Evolutionary conservation across 2,797 vertebrate genomes (phyloP), one percentile per base, ranked within the genome.

Genomic region (Sebastes glaucus): DNA sequence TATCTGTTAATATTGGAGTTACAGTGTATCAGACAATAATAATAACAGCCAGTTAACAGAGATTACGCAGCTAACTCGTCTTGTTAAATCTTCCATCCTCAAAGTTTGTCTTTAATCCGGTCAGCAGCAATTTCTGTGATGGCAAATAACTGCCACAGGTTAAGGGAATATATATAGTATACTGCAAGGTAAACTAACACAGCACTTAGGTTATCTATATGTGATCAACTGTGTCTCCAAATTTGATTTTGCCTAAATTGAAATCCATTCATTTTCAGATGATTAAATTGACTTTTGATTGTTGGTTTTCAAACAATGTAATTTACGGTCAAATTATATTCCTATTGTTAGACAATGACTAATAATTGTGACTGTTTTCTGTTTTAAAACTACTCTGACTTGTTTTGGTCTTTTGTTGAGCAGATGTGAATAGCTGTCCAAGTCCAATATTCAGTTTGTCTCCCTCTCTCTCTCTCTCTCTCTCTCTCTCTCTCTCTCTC

Each of bases 351-450:
- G 35, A 46, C 30, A 57, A 16, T 42, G 38, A 42, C 38, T 42
- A 62, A 13, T 35, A 35, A 25, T 11, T 71, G 16, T 76, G 61
- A 38, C 16, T 22, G 1, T 35, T 35, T n/a, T 60, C 4, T 27
- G n/a, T 64, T 73, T 67, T 64, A 23, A 74, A 74, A 85, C 16
- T n/a, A 27, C n/a, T 75, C n/a, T 66, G 35, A 76, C 78, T 74
- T 84, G 56, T 79, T 82, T 73, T 59, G 74, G 53, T 81, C 46
- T 63, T 73, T 81, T 74, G 70, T 61, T 49, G 30, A 71, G 49
- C 1, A 22, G 20, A 62, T 74, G 46, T 80, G 63, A 85, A 57
- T 42, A 71, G 11, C 32, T 69, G 53, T 64, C 32, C 35, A 18
- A 55, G 55, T 65, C 70, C 60, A 67, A 78, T 66, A 62, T 81